phyloP scores from a whole-genome alignment of 2,888 invertebrate genomes.

The Copidosoma aretas region DNA sequence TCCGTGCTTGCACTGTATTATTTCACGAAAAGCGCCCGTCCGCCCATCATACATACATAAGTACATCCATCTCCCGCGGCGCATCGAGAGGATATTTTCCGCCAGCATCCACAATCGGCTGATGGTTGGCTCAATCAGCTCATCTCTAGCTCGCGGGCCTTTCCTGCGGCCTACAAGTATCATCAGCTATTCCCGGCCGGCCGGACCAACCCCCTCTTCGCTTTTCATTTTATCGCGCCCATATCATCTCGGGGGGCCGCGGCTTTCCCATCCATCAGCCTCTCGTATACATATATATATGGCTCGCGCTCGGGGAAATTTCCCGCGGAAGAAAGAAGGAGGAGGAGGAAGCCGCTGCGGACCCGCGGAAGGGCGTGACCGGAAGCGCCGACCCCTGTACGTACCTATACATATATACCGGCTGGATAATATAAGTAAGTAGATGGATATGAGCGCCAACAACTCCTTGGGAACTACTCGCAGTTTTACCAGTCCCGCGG shows the following conservation, averaged over 20 bases:
- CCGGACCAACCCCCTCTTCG: conserved; percentile 9
- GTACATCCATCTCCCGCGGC: too few relatives aligned
- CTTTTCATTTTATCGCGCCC: conserved; percentile 37
- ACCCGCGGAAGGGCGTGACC: conserved; percentile 2
- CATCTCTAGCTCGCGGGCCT: conserved; percentile 22
- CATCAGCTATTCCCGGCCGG: not conserved
- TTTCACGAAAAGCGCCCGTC: not conserved
- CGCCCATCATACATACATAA: not conserved
- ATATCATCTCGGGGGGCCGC: conserved; percentile 8
- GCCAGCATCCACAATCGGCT: not conserved
- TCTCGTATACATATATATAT: too few relatives aligned
- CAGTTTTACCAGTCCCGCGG: too few relatives aligned
- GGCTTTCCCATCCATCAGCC: conserved; percentile 28
- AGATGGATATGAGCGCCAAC: not conserved
- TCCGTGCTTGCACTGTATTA: conserved; percentile 4
- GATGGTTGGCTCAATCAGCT: conserved; percentile 30
- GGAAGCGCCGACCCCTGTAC: conserved; percentile 4
- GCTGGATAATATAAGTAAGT: too few relatives aligned
- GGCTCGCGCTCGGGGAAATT: not conserved
- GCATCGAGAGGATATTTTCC: conserved; percentile 11
- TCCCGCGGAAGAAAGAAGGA: not conserved
- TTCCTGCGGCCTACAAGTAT: conserved; percentile 6
- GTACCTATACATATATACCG: too few relatives aligned
- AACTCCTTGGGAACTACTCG: not conserved
- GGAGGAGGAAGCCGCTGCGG: not conserved